Evolutionary conservation across 2,113 vertebrate species (phyloP), one percentile per base, ranked within the genome.

Genomic region (Pangasianodon hypophthalmus): DNA sequence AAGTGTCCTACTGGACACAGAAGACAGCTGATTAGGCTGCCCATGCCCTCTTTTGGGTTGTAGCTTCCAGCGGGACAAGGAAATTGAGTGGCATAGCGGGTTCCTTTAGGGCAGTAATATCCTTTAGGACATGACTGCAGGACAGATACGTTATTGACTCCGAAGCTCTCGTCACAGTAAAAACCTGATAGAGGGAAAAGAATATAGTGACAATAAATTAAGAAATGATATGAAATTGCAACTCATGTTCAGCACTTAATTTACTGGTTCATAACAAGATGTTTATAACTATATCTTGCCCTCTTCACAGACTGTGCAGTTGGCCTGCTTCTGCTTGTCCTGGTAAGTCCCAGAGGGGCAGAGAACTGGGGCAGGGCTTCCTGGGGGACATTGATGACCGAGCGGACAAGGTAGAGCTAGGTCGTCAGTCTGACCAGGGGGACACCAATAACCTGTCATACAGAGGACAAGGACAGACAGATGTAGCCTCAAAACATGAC

Each of bases 81-180:
- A 92, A 97, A 92, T 87, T 97, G 95, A 48, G 94, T 95, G 75
- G 96, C 94, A 32, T 93, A 37, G 48, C 87, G 90, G 0, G 97
- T 98, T 62, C 97, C 97, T 77, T 88, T 73, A 11, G 97, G 97
- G 91, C 98, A 99, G 92, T 97, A 99, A 92, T 97, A 96, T 21
- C 98, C 97, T 90, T 73, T 93, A 0, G 96, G 97, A 92, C 98
- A 98, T 0, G 96, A 96, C 91, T 94, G 95, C 16, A 94, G 94
- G 50, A 94, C 94, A 37, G 97, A 96, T 84, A 93, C 94, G 29
- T 93, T 96, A 86, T 95, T 48, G 1, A 94, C 94, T 21, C 93
- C 93, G 13, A 91, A 86, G 16, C 93, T 96, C 87, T 86, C 93
- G 91, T 98, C 96, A 91, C 98, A 99, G 93, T 97, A 98, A 93